These are phyloP conservation scores for Hirtodrosophila cameraria DNA, from an alignment of 2,888 invertebrate genomes.

Conservation along the genomic window DNA sequence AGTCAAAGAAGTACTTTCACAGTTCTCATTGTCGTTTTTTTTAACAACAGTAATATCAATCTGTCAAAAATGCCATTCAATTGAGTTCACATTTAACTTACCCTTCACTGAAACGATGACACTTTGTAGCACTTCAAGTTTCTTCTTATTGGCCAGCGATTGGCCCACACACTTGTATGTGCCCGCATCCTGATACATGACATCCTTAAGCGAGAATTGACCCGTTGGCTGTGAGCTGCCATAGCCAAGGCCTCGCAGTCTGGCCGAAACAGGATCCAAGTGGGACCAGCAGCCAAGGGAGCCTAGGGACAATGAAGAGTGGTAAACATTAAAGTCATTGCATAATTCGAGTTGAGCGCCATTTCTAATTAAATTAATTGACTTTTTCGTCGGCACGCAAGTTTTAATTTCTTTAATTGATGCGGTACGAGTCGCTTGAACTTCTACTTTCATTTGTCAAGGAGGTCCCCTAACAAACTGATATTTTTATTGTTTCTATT, in stretches of 20 bases:
- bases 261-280: conserved; percentile 85
- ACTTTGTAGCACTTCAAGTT: conserved; percentile 85
- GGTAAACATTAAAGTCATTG: conserved; percentile 32
- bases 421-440: conserved; percentile 44
- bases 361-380: conserved; percentile 80
- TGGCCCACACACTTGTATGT: conserved; percentile 89
- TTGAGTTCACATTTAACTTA: conserved; percentile 77
- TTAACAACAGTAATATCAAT: not conserved
- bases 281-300: conserved; percentile 88
- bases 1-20: no score
- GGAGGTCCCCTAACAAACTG: conserved; percentile 1
- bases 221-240: conserved; percentile 86
- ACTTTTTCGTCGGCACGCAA: conserved; percentile 59
- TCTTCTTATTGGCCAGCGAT: conserved; percentile 84
- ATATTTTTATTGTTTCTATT: conserved; percentile 30
- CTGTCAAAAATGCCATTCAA: not conserved
- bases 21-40: no score
- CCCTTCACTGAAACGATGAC: conserved; percentile 86
- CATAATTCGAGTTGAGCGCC: conserved; percentile 49
- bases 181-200: conserved; percentile 91
- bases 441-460: conserved; percentile 36
- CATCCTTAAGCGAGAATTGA: conserved; percentile 88
- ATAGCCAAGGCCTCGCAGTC: conserved; percentile 86
- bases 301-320: conserved; percentile 81
- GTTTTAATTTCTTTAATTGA: conserved; percentile 82